Evolutionary conservation across 2,113 vertebrate genomes (phyloP), one percentile per base, ranked within the genome.

Genomic region (Colius striatus): DNA sequence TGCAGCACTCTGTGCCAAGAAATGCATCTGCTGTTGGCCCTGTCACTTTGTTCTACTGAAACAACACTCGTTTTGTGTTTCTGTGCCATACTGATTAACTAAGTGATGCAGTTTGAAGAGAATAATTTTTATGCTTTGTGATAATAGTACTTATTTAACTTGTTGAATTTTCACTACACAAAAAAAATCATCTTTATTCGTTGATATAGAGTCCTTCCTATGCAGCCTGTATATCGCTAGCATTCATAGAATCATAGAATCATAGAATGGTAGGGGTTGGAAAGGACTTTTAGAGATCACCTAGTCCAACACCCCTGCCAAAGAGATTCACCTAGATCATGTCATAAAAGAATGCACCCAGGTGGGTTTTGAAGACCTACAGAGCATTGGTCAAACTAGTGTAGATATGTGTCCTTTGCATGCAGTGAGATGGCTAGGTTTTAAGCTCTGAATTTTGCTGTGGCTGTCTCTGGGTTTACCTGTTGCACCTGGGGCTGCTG

Each of bases 11-110:
- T 2, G 66, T 97, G 98, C 97, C 98, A 98, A 85, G 41, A 71
- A 95, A 87, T 70, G 71, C 97, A 97, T 97, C 97, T 98, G 97
- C 95, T 97, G 91, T 97, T 97, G 97, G 96, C 96, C 94, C 96
- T 96, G 94, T 93, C 96, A 95, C 96, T 98, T 96, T 27, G 11
- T 58, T 96, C 84, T 94, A 91, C 94, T 92, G 91, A 96, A 96
- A 96, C 68, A 94, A 93, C 94, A 91, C 83, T 97, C 7, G 8
- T 72, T 96, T 92, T 96, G 88, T 96, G 94, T 89, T 96, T 97
- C 87, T 94, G 96, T 92, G 92, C 86, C 61, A 15, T 84, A 71
- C 70, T 97, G 89, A 89, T 95, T 96, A 96, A 77, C 91, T 96
- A 86, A 93, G 63, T 19, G 23, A 60, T 75, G 74, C 47, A 82